Evolutionary conservation across 1,140 invertebrate genomes (phyloP).

Genomic region (Adoxophyes honmai): DNA sequence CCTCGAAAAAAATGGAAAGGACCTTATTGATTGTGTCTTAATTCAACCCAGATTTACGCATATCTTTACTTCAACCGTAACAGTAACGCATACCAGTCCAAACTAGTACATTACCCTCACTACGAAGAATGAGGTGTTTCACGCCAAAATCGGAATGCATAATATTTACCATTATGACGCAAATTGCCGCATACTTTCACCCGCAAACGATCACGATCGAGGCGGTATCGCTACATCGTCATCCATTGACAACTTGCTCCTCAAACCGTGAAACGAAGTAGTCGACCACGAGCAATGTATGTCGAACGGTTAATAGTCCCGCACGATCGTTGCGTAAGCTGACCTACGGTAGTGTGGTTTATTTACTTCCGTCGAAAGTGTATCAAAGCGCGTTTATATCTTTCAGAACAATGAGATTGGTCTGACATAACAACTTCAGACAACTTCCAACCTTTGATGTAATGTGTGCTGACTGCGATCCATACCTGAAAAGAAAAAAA

Average conservation of each 20-base stretch:
- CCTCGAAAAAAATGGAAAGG: too few species aligned
- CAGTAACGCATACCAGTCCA: not conserved
- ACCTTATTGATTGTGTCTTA: too few species aligned
- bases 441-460: not conserved
- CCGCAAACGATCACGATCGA: not conserved
- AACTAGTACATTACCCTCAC: not conserved
- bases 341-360: conserved; percentile 4
- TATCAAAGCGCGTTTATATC: not conserved
- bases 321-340: not conserved
- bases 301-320: not conserved
- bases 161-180: conserved; percentile 8
- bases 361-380: not conserved
- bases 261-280: not conserved
- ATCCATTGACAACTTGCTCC: not conserved
- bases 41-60: too few species aligned
- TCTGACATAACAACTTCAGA: not conserved
- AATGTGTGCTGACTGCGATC: not conserved
- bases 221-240: too few species aligned
- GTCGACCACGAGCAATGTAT: not conserved
- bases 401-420: not conserved
- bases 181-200: conserved; percentile 9
- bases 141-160: conserved; percentile 6
- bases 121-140: not conserved
- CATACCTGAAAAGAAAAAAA: conserved; percentile 5
- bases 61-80: too few species aligned